A percentile compares a stretch with the other conserved stretches of the same genome.
phyloP scores from a whole-genome alignment of 2,113 vertebrate genomes.

The Aythya baeri region DNA sequence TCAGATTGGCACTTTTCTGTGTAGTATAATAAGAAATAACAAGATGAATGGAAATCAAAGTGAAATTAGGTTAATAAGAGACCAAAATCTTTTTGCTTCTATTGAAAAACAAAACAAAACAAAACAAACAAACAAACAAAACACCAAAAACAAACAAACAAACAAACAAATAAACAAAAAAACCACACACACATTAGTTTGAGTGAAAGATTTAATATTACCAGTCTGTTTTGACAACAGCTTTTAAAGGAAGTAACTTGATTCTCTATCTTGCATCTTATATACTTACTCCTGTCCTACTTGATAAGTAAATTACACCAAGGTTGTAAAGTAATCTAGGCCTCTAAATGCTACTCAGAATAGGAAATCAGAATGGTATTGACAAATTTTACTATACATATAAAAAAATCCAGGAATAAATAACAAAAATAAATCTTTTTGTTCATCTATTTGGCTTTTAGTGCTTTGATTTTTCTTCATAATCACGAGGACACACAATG shows the following conservation, averaged over 20 bases:
- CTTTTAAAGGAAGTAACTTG: background rate
- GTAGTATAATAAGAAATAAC: background rate
- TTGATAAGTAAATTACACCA: background rate
- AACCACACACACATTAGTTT: background rate
- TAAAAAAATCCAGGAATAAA: background rate
- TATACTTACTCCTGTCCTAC: background rate
- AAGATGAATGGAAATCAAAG: background rate
- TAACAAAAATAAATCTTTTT: background rate
- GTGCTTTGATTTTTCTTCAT: background rate
- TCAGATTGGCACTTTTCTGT: background rate
- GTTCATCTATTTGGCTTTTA: background rate
- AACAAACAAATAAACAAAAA: no score
- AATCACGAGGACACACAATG: background rate
- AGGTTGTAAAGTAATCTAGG: background rate
- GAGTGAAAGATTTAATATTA: background rate
- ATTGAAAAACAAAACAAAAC: background rate
- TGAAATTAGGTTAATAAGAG: background rate
- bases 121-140: background rate
- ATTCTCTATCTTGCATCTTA: background rate
- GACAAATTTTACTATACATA: background rate
- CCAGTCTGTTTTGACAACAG: background rate
- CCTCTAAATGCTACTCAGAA: background rate
- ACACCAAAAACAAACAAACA: no score
- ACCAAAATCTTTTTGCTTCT: background rate
- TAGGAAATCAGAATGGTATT: background rate